Evolutionary conservation across 2,888 invertebrate genomes (phyloP).

Genomic region (Cataglyphis cursor): DNA sequence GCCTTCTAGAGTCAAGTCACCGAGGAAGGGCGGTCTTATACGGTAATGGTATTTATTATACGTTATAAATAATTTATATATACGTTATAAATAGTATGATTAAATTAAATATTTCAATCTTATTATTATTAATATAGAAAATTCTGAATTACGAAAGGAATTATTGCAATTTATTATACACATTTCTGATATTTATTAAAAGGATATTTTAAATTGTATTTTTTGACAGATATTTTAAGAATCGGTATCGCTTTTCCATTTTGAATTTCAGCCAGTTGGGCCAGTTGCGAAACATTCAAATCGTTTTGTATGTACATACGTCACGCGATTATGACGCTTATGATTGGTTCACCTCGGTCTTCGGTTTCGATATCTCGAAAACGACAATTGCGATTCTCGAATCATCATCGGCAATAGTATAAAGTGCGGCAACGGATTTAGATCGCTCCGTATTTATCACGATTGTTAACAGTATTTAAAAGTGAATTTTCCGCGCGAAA

Average conservation of each 20-base stretch:
- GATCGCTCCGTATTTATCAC: not conserved
- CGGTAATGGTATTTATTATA: not conserved
- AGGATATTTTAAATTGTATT: not conserved
- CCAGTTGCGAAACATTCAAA: not conserved
- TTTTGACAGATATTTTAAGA: not conserved
- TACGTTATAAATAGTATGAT: not conserved
- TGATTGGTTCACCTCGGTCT: not conserved
- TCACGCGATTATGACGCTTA: not conserved
- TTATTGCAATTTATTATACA: conserved; percentile 6
- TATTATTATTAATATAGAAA: not conserved
- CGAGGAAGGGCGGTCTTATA: not conserved
- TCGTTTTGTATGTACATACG: not conserved
- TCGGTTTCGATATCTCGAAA: not conserved
- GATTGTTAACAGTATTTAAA: not conserved
- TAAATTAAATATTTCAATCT: not conserved
- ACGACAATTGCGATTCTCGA: conserved; percentile 18
- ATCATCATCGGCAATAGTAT: not conserved
- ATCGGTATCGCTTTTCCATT: not conserved
- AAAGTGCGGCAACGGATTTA: not conserved
- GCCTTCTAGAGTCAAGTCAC: conserved; percentile 14
- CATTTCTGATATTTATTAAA: not conserved
- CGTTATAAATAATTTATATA: not conserved
- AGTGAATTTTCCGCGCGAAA: not conserved
- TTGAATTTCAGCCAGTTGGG: not conserved
- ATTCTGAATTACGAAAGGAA: not conserved